Percentiles rank a stretch among this genome's conserved stretches.
Evolutionary conservation across 2,113 vertebrate species (phyloP).

Genomic region (Laterallus jamaicensis): DNA sequence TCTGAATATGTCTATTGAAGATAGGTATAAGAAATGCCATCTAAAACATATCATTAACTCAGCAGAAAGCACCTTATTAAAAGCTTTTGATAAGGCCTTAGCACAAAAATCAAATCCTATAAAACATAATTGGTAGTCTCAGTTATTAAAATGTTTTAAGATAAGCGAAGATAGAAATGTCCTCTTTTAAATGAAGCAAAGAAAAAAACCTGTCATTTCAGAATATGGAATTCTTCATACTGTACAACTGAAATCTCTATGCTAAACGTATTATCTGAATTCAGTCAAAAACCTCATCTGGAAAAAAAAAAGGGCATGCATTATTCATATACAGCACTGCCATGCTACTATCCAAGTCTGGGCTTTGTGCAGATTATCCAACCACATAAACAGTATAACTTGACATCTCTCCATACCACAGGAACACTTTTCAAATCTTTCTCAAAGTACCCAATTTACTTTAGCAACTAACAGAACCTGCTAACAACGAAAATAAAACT

Average conservation of each 20-base stretch:
- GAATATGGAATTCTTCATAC: constrained; percentile 49
- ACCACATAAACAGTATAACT: background rate
- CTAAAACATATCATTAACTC: constrained; percentile 80
- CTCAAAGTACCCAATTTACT: background rate
- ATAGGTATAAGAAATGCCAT: constrained; percentile 77
- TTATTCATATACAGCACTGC: background rate
- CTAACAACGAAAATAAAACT: background rate
- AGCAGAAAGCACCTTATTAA: constrained; percentile 80
- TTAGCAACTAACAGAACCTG: background rate
- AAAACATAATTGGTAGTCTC: constrained; percentile 76
- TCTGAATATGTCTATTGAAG: constrained; percentile 79
- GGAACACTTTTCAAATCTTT: background rate
- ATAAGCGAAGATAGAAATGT: constrained; percentile 74
- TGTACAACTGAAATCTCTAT: constrained; percentile 12
- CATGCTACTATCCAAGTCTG: background rate
- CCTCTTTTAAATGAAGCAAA: constrained; percentile 56
- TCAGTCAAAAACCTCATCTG: constrained; percentile 9
- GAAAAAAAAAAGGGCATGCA: background rate
- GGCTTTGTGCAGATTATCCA: background rate
- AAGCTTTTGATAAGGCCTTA: constrained; percentile 75
- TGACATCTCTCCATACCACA: background rate
- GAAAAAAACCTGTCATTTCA: constrained; percentile 50
- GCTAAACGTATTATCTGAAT: background rate
- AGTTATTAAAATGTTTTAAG: constrained; percentile 79
- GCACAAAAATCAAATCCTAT: constrained; percentile 73